Evolutionary conservation across 2,113 vertebrate genomes (phyloP), one percentile per base, ranked within the genome.

Genomic region (Equus przewalskii): DNA sequence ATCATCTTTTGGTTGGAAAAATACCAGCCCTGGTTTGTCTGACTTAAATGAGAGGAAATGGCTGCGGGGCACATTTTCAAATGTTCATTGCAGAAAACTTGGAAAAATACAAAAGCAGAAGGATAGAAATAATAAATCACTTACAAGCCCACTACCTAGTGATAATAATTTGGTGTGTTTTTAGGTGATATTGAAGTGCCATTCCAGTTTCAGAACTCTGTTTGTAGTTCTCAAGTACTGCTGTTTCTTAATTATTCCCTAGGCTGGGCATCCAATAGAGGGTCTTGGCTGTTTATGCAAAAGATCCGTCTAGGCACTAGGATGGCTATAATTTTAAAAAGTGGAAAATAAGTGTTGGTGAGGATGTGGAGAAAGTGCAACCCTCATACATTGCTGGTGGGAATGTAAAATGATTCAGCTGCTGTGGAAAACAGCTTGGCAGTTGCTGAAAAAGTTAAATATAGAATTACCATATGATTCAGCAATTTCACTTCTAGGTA

Each of bases 1-100:
- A 69, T 87, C 18, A 89, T 67, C 30, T 75, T 92, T 90, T 93
- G 28, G 28, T 65, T 95, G 72, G 69, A 64, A 94, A 96, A 93
- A 76, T 65, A 65, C 14, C 14, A 87, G 64, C 7, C 15, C 56
- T 87, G 4, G 33, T 93, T 96, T 91, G 36, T 94, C 64, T 93
- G 22, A 94, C 54, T 97, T 96, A 80, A 56, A 60, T 80, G 54
- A 54, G n/a, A 93, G 64, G 44, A 78, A 88, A 81, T 93, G 72
- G 51, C 62, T 91, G 28, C 1, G 2, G 72, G 36, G 67, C 36
- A 92, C 28, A 82, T 94, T 93, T 96, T 92, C 73, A 92, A 76
- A 70, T 60, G 33, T 44, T 92, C 49, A 44, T 73, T 79, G 26
- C 49, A 79, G 67, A 96, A 93, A 96, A 58, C 30, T 89, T 95